Evolutionary conservation across 2,888 invertebrate genomes (phyloP), one percentile per base, ranked within the genome.

Genomic region (Pyralis farinalis): DNA sequence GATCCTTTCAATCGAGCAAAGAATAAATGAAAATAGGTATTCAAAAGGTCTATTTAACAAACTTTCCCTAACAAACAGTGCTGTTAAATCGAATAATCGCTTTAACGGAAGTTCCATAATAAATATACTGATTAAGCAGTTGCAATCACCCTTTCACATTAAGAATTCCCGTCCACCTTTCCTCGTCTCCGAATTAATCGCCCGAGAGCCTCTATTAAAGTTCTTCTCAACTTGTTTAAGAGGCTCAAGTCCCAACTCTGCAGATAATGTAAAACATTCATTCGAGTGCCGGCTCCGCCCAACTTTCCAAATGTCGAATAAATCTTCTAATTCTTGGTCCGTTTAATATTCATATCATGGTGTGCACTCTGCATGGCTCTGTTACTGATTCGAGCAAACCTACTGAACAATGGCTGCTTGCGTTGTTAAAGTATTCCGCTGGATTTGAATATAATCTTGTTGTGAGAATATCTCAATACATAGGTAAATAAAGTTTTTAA

Each of bases 181-280:
- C 68, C 82, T 78, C 81, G 82, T 78, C 65, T 61, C 58, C 58
- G 82, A 87, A 84, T 86, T 87, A 88, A 88, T 88, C 84, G 86
- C 77, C 77, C 79, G 74, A 78, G 77, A 86, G 77, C 78, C 64
- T 79, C 88, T 85, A 85, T 86, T 81, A 83, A 87, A 87, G 78
- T 87, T 85, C 81, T 81, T 82, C 71, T 65, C 74, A 74, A 84
- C 71, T 88, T 85, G 79, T 83, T 77, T 81, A 80, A 83, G 76
- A 77, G 70, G 72, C 83, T 82, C 75, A 74, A 79, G 67, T 80
- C 73, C 69, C 80, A 85, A 85, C 78, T 84, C 73, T 47, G 58
- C 65, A 82, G 87, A 87, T 87, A 87, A 86, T 86, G 86, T 88
- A 82, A 88, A 87, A 88, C 87, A 87, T 87, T 87, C 85, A 87